Conservation (phyloP, 2,797 vertebrate genomes). For the Cynodonichthys magdalenae region DNA sequence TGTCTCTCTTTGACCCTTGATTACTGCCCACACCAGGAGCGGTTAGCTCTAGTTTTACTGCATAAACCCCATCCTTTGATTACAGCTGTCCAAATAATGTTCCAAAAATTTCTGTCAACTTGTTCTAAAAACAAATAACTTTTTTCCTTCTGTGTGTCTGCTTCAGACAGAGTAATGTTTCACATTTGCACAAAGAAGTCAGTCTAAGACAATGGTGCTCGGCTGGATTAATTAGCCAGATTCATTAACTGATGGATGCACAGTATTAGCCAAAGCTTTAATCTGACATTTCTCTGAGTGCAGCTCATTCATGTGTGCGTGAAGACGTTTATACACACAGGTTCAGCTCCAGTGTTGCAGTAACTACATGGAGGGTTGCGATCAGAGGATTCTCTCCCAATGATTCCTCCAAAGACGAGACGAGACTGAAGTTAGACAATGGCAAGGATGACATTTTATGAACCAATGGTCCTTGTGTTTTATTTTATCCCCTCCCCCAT, state of each 20-base stretch:
- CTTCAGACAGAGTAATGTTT: constrained; percentile 50
- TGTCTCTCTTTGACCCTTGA: constrained; percentile 59
- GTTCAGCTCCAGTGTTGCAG: constrained; percentile 46
- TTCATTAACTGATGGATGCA: constrained; percentile 79
- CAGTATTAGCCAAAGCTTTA: constrained; percentile 75
- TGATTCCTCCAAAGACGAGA: constrained; percentile 53
- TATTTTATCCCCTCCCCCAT: constrained; percentile 15
- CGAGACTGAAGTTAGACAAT: constrained; percentile 61
- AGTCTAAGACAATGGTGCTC: constrained; percentile 59
- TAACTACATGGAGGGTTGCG: constrained; percentile 24
- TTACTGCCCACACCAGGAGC: constrained; percentile 53
- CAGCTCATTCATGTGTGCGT: constrained; percentile 44
- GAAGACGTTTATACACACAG: constrained; percentile 30
- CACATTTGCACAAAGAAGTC: constrained; percentile 32
- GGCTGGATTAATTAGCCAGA: constrained; percentile 77
- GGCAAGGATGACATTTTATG: constrained; percentile 56
- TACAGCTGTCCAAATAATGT: constrained; percentile 26
- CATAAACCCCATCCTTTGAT: constrained; percentile 5
- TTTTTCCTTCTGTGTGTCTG: constrained; percentile 27
- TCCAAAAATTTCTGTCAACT: constrained; percentile 27
- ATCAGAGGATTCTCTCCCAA: constrained; percentile 37
- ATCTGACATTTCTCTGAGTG: constrained; percentile 71
- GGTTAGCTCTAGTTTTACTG: constrained; percentile 36
- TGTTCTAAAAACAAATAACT: constrained; percentile 24
- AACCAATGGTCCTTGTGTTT: constrained; percentile 27